These are phyloP conservation scores for Euclidia mi DNA, from an alignment of 2,888 invertebrate genomes.

Conservation along the genomic window DNA sequence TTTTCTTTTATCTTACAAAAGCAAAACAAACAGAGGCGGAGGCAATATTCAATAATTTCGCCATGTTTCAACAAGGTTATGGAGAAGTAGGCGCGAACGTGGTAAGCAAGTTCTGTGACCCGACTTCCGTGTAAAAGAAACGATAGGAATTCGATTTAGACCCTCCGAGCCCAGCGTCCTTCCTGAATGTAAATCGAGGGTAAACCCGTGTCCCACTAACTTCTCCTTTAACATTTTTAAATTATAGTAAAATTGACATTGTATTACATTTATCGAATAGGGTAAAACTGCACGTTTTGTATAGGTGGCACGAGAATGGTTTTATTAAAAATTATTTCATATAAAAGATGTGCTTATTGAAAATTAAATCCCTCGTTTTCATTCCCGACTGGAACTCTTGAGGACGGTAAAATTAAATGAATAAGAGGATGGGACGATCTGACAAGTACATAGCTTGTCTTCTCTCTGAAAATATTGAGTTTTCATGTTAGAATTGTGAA, in stretches of 20 bases:
- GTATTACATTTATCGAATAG: constrained; percentile 30
- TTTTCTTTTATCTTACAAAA: background rate
- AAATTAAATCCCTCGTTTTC: background rate
- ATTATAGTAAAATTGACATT: constrained; percentile 71
- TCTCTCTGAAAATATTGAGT: background rate
- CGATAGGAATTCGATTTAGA: constrained; percentile 87
- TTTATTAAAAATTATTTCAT: constrained; percentile 12
- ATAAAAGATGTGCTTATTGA: constrained; percentile 4
- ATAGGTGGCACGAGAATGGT: background rate
- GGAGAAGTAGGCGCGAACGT: constrained; percentile 42
- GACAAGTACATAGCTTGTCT: background rate
- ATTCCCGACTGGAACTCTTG: constrained; percentile 1
- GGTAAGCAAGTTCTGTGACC: constrained; percentile 69
- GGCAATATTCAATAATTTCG: constrained; percentile 45
- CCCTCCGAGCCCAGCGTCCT: constrained; percentile 77
- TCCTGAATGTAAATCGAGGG: constrained; percentile 85
- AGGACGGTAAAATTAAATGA: constrained; percentile 3
- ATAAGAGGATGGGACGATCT: background rate
- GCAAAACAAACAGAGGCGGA: constrained; percentile 10
- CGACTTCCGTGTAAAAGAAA: constrained; percentile 74
- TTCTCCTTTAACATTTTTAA: constrained; percentile 75
- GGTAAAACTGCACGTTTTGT: constrained; percentile 14
- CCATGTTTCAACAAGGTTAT: constrained; percentile 56
- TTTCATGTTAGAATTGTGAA: background rate
- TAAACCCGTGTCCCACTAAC: constrained; percentile 74